Base-by-base conservation (phyloP, 2,797 vertebrate genomes). In the Chiroxiphia lanceolata region DNA sequence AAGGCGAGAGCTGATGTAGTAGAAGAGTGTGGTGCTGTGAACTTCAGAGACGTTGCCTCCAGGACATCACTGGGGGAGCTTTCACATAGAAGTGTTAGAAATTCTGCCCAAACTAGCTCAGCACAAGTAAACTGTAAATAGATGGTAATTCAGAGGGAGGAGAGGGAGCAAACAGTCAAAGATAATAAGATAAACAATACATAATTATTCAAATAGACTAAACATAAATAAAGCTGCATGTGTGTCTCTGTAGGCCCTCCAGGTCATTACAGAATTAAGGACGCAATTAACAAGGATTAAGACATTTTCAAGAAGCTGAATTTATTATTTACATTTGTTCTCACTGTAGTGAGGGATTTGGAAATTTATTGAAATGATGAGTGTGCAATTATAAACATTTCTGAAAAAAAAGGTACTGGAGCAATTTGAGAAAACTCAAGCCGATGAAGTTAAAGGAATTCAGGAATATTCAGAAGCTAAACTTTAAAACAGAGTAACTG, bases 291-390 rank as follows among this genome's bases (percentile, higher is more conserved):
- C 57, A 93, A 78, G 69, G 81, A 95, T 96, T 95, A 94, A 96
- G 80, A 95, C 54, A 47, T 88, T 89, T 59, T 94, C 34, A 77
- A 70, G 47, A 87, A 57, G 63, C 51, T 86, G 71, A 92, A 87
- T 94, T 91, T 93, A 95, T 95, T 97, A 92, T 86, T 95, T 96
- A 72, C 44, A 79, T 94, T 93, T 92, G 50, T 94, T 90, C 91
- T 93, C 78, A 61, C 70, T 90, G 48, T 67, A 84, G 83, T 93
- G 67, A 90, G 92, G 78, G 59, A 96, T 94, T 95, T 95, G 71
- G 91, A 95, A 93, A 94, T 94, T 77, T 96, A 96, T 94, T 96
- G 95, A 96, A 97, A 97, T 95, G 3, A 77, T 83, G 94, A 96
- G 84, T 74, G 71, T 71, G 79, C 85, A 95, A 91, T 60, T 94